These are phyloP conservation scores for Cydia fagiglandana DNA, from an alignment of 1,140 invertebrate genomes.

Conservation along the genomic window DNA sequence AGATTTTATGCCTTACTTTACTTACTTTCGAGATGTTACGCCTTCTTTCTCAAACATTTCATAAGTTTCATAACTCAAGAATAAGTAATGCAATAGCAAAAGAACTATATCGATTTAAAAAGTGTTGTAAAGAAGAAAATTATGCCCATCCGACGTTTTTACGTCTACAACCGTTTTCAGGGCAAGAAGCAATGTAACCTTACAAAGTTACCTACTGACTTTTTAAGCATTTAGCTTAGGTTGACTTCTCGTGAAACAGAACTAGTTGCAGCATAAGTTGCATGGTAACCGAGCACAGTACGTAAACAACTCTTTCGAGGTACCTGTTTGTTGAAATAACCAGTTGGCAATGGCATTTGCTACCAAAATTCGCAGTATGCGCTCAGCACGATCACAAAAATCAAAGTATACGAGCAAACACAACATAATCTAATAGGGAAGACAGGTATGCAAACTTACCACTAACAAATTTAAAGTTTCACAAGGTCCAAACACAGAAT, in stretches of 20 bases:
- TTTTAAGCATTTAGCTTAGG: not conserved
- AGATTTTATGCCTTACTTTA: too few relatives aligned
- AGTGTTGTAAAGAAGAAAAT: not conserved
- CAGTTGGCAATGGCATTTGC: slow-evolving; percentile 15
- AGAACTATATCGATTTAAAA: slow-evolving; percentile 3
- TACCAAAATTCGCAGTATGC: not conserved
- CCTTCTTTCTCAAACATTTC: slow-evolving; percentile 3
- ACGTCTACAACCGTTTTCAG: not conserved
- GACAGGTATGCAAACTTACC: slow-evolving; percentile 55
- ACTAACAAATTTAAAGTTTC: slow-evolving; percentile 57
- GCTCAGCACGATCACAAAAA: not conserved
- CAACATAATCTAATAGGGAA: slow-evolving; percentile 18
- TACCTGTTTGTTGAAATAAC: slow-evolving; percentile 4
- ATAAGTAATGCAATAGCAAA: slow-evolving; percentile 1
- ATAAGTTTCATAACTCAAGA: not conserved
- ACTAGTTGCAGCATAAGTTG: slow-evolving; percentile 9
- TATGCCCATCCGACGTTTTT: not conserved
- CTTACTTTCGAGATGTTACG: not conserved
- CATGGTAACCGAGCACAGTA: slow-evolving; percentile 16
- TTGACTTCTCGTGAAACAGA: not conserved
- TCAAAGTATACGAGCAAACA: not conserved
- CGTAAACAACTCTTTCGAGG: slow-evolving; percentile 15
- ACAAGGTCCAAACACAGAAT: slow-evolving; percentile 19
- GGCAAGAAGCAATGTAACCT: slow-evolving; percentile 9
- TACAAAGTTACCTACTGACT: slow-evolving; percentile 10